phyloP scores from a whole-genome alignment of 2,888 invertebrate species.

The Gisinianus flammeolus region DNA sequence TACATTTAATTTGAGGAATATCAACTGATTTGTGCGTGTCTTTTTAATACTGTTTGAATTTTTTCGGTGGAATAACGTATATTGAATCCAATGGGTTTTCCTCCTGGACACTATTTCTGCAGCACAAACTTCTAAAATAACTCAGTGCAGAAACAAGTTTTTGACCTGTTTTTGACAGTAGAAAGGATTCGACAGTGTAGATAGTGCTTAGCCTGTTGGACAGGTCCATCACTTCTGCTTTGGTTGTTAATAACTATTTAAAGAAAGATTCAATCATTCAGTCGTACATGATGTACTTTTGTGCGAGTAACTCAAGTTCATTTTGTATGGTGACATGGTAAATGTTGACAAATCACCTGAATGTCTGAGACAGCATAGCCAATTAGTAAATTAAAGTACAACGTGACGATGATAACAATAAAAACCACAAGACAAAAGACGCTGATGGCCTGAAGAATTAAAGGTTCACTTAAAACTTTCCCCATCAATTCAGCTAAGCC shows the following conservation, averaged over 20 bases:
- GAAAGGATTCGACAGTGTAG: conserved; percentile 15
- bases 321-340: no score
- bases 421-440: conserved; percentile 13
- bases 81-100: background rate
- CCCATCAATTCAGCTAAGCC: conserved; percentile 6
- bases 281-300: no score
- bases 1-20: background rate
- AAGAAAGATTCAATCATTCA: background rate
- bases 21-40: no score
- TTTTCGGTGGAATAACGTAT: background rate
- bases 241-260: conserved; percentile 9
- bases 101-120: background rate
- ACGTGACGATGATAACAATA: conserved; percentile 18
- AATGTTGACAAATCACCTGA: conserved; percentile 1
- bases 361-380: conserved; percentile 30
- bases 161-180: background rate
- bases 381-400: conserved; percentile 23
- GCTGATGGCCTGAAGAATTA: background rate
- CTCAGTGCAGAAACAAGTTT: background rate
- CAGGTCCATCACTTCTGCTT: conserved; percentile 11
- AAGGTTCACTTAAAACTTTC: background rate
- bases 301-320: no score
- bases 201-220: conserved; percentile 13
- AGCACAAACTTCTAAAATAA: background rate
- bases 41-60: background rate